Percentiles rank a stretch among this genome's conserved stretches.
Conservation (phyloP, 2,797 vertebrate genomes). For the Enteromius radiatus region DNA sequence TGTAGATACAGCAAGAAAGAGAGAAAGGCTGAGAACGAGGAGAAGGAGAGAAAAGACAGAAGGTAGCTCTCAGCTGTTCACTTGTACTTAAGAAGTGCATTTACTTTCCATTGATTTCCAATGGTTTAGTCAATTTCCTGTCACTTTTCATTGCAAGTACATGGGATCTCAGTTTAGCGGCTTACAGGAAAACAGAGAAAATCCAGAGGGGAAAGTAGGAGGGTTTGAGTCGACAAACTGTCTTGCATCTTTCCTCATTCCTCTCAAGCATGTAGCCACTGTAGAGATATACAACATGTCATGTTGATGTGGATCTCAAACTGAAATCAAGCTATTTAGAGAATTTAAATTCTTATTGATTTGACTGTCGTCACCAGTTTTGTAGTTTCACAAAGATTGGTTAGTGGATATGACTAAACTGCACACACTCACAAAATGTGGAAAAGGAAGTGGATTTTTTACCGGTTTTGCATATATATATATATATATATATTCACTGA, state of each 20-base stretch:
- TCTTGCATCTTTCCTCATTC: slow-evolving; percentile 56
- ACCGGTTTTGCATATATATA: no score
- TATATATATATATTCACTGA: no score
- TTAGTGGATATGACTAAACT: background rate
- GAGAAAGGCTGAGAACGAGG: slow-evolving; percentile 46
- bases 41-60: slow-evolving; percentile 69
- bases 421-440: background rate
- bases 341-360: background rate
- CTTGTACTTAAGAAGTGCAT: slow-evolving; percentile 99
- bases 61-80: slow-evolving; percentile 95
- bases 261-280: slow-evolving; percentile 29
- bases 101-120: slow-evolving; percentile 99
- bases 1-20: slow-evolving; percentile 24
- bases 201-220: slow-evolving; percentile 69
- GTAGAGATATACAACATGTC: background rate
- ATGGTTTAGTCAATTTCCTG: slow-evolving; percentile 98
- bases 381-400: background rate
- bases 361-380: background rate
- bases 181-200: slow-evolving; percentile 83
- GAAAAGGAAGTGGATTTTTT: background rate
- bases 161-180: slow-evolving; percentile 95
- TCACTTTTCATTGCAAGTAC: slow-evolving; percentile 97
- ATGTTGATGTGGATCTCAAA: slow-evolving; percentile 4
- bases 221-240: slow-evolving; percentile 63
- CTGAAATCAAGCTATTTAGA: background rate